These are phyloP conservation scores for Rhinichthys klamathensis DNA, from an alignment of 2,113 vertebrate species.

Conservation along the genomic window DNA sequence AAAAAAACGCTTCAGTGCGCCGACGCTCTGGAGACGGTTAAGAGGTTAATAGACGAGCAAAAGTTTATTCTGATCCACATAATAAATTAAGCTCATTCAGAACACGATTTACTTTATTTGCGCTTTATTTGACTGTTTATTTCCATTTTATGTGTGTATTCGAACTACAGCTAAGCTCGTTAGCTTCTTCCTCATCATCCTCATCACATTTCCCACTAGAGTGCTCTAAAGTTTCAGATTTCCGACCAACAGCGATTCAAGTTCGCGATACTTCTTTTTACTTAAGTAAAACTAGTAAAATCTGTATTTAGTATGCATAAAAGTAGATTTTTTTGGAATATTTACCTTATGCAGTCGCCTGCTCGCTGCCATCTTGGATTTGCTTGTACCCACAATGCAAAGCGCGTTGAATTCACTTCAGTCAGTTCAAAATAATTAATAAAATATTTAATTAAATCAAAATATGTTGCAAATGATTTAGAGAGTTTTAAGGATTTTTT, in stretches of 20 bases:
- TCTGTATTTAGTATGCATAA: neutral
- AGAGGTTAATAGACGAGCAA: neutral
- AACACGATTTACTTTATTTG: no score
- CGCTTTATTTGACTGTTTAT: neutral
- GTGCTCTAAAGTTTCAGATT: slow-evolving; percentile 4
- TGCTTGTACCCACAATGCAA: slow-evolving; percentile 81
- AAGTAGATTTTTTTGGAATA: slow-evolving; percentile 51
- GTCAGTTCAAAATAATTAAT: neutral
- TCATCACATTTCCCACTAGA: slow-evolving; percentile 5
- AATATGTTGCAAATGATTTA: no score
- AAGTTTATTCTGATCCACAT: neutral
- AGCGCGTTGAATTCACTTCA: slow-evolving; percentile 55
- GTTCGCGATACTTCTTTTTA: neutral
- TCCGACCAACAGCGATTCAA: neutral
- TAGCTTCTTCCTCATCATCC: slow-evolving; percentile 20
- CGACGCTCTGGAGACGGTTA: no score
- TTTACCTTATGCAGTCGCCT: slow-evolving; percentile 88
- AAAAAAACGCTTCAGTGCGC: no score
- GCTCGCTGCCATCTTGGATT: slow-evolving; percentile 87
- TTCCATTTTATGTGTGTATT: neutral
- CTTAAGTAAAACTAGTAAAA: neutral
- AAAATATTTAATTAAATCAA: no score
- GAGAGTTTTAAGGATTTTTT: no score
- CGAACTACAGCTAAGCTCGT: slow-evolving; percentile 28
- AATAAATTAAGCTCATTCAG: neutral